These are phyloP conservation scores for Dysdera silvatica DNA, from an alignment of 1,140 invertebrate genomes.

Conservation along the genomic window DNA sequence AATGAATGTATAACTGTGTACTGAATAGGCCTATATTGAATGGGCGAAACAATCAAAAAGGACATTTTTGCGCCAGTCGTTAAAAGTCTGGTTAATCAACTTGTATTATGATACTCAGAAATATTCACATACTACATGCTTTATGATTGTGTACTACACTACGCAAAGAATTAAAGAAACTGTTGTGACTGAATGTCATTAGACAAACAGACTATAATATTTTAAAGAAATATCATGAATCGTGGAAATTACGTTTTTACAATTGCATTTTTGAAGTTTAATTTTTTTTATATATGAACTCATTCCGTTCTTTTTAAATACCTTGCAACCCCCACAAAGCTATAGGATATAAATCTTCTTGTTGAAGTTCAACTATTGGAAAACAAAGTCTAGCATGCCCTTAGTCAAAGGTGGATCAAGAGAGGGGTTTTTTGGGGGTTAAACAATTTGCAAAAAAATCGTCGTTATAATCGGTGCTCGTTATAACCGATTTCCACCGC, in stretches of 20 bases:
- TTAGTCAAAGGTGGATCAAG: too few relatives aligned
- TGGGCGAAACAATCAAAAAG: constrained; percentile 98
- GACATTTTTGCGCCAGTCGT: constrained; percentile 92
- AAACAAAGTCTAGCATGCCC: constrained; percentile 90
- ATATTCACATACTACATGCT: constrained; percentile 79
- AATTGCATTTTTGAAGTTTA: background rate
- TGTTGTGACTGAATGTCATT: background rate
- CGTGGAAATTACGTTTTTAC: background rate
- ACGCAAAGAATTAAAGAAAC: background rate
- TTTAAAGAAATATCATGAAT: background rate
- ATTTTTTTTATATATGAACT: constrained; percentile 83
- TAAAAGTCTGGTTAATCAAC: constrained; percentile 80
- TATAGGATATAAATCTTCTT: constrained; percentile 97
- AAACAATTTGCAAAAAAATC: too few relatives aligned
- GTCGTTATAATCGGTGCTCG: too few relatives aligned
- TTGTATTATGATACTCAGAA: constrained; percentile 88
- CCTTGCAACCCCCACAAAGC: too few relatives aligned
- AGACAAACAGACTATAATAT: background rate
- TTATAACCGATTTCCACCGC: too few relatives aligned
- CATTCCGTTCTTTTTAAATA: too few relatives aligned
- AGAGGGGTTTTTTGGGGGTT: too few relatives aligned
- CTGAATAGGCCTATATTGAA: constrained; percentile 98
- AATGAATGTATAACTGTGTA: constrained; percentile 59
- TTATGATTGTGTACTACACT: constrained; percentile 54
- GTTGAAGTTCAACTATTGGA: constrained; percentile 93